Evolutionary conservation across 2,797 vertebrate genomes (phyloP), one percentile per base, ranked within the genome.

Genomic region (Thripadectes ignobilis): DNA sequence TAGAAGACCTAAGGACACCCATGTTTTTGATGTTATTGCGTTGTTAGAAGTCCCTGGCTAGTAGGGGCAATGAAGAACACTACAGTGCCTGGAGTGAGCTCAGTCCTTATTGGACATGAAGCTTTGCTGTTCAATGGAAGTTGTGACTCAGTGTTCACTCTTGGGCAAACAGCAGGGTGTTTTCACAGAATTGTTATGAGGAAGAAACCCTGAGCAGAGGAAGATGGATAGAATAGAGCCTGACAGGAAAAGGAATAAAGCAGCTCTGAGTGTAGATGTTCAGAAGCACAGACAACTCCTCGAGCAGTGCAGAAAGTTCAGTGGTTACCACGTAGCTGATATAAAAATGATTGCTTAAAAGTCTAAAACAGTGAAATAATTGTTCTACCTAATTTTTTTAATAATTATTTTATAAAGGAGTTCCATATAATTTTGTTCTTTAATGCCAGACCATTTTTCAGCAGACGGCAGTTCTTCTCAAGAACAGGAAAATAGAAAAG

Each of bases 141-240:
- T 15, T 2, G 14, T 9, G 14, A 10, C 48, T 85, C 52, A 49
- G 27, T 0, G 0, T 29, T 76, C 15, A 5, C 54, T 79, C 51
- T 23, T 77, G 65, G n/a, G n/a, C 48, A 41, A 36, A 57, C 9
- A 7, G n/a, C 18, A 7, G 27, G 2, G 4, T 72, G 38, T 39
- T 84, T 85, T 41, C 38, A 30, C 6, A 26, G 51, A 81, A 36
- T 27, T 75, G 9, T 48, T 54, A 12, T 1, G 39, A 65, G 20
- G 43, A 43, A 65, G 46, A 84, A 66, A 7, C 15, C 7, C 34
- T 14, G 26, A 67, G 61, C 9, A 38, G 49, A 87, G 43, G 34
- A 74, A 61, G 22, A 43, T 0, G 3, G 29, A 17, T 52, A 61
- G 41, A 7, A 6, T 14, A 48, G 8, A 55, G 6, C 9, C 43